phyloP scores from a whole-genome alignment of 2,888 invertebrate genomes.

The Cerastis leucographa region DNA sequence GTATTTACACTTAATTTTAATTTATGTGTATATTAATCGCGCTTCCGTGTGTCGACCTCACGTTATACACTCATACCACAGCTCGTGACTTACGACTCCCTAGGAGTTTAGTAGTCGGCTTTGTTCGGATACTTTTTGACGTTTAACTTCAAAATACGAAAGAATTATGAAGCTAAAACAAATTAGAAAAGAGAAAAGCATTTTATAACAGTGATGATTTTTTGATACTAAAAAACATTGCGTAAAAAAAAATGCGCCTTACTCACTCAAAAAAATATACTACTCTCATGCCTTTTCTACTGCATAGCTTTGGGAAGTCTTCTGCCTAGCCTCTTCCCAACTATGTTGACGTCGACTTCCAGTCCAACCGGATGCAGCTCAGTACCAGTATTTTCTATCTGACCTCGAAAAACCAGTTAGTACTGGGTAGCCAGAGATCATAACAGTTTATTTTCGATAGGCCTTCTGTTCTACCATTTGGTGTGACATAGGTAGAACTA shows the following conservation, averaged over 20 bases:
- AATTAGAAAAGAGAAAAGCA: neutral
- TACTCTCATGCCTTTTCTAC: neutral
- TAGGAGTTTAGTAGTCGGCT: neutral
- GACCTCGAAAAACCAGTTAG: neutral
- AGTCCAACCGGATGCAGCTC: neutral
- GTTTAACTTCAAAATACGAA: neutral
- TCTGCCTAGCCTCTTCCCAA: neutral
- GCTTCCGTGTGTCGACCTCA: too few relatives aligned
- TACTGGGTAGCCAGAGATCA: neutral
- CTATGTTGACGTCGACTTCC: neutral
- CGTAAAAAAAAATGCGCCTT: neutral
- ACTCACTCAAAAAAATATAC: too few relatives aligned
- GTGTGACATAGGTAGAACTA: conserved; percentile 35
- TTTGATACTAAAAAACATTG: neutral
- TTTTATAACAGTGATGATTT: neutral
- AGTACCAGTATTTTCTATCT: neutral
- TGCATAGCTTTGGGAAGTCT: neutral
- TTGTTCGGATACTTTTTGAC: neutral
- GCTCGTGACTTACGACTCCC: neutral
- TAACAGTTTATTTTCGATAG: neutral
- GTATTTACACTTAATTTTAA: neutral
- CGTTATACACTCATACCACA: too few relatives aligned
- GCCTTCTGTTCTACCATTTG: conserved; percentile 26
- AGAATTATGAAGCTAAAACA: neutral
- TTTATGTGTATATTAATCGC: too few relatives aligned